Base-by-base conservation (phyloP, 1,140 invertebrate genomes). In the Ceratina australensis region DNA sequence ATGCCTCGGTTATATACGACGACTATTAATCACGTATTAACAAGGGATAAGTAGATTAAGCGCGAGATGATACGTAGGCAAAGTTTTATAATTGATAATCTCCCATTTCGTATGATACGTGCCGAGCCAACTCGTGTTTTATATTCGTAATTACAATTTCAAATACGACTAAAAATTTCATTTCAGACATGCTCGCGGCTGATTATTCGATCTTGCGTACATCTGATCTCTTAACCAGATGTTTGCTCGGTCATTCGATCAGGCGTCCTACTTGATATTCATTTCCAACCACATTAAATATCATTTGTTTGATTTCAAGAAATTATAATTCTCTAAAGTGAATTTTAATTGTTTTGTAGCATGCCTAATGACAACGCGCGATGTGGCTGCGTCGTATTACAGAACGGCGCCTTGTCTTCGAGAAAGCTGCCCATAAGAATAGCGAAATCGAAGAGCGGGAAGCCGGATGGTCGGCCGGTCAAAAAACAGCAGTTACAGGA, bases 311-410 rank as follows among this genome's bases (percentile, higher is more conserved):
- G n/a, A n/a, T n/a, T n/a, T n/a, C n/a, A n/a, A n/a, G n/a, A n/a
- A 10, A n/a, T 22, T 22, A n/a, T n/a, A 50, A 16, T 52, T 4
- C 50, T 20, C 15, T 18, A 12, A n/a, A 63, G n/a, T 16, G 42
- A 66, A 24, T 2, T 56, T 56, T 13, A 47, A 57, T 18, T 15
- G 10, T 20, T 42, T 64, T 87, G 5, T 85, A 92, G 89, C 65
- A 92, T 91, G 91, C 88, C 91, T 79, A 92, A 91, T 63, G 90
- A 91, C 26, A 90, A 88, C 79, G 66, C 84, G 28, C 56, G 87
- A 15, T 92, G 91, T 71, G 90, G 85, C 26, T 92, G 90, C 79
- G 86, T 87, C 16, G 80, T 85, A 42, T 83, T 88, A 0, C 84
- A 89, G 20, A 90, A 79, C 65, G 87, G 81, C 12, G 75, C 87